Evolutionary conservation across 2,888 invertebrate species (phyloP).

Genomic region (Drosophila neoperkinsi): DNA sequence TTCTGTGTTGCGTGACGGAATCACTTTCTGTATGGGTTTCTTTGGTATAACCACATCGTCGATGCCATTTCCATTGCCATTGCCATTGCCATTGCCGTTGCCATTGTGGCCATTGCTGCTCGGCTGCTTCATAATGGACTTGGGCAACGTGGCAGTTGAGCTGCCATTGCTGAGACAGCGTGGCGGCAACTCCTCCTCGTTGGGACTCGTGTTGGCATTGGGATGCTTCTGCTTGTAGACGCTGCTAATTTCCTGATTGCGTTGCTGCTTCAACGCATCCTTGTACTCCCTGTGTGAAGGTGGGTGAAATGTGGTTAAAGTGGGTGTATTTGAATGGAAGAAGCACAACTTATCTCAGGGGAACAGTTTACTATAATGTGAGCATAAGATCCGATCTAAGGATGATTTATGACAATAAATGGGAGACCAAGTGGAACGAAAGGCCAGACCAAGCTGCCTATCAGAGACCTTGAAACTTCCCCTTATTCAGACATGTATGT

Average conservation of each 20-base stretch:
- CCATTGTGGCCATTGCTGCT: constrained; percentile 60
- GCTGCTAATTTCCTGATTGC: constrained; percentile 90
- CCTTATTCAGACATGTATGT: background rate
- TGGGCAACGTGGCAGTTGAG: constrained; percentile 67
- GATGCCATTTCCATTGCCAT: constrained; percentile 52
- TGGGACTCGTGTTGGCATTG: constrained; percentile 75
- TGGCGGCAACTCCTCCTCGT: constrained; percentile 64
- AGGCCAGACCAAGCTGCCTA: background rate
- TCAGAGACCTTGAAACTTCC: background rate
- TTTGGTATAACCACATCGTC: constrained; percentile 84
- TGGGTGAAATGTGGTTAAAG: background rate
- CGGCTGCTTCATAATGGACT: constrained; percentile 82
- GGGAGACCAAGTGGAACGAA: background rate
- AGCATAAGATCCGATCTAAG: no score
- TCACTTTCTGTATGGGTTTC: constrained; percentile 92
- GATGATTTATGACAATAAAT: no score
- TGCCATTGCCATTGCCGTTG: constrained; percentile 45
- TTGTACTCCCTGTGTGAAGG: constrained; percentile 90
- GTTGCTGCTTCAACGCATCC: constrained; percentile 94
- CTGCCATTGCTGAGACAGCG: constrained; percentile 41
- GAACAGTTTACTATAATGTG: no score
- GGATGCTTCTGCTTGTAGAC: constrained; percentile 87
- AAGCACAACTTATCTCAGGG: no score
- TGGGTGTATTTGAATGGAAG: background rate
- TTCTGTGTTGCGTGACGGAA: constrained; percentile 89